Evolutionary conservation across 2,888 invertebrate genomes (phyloP).

Genomic region (Eremobia ochroleuca): DNA sequence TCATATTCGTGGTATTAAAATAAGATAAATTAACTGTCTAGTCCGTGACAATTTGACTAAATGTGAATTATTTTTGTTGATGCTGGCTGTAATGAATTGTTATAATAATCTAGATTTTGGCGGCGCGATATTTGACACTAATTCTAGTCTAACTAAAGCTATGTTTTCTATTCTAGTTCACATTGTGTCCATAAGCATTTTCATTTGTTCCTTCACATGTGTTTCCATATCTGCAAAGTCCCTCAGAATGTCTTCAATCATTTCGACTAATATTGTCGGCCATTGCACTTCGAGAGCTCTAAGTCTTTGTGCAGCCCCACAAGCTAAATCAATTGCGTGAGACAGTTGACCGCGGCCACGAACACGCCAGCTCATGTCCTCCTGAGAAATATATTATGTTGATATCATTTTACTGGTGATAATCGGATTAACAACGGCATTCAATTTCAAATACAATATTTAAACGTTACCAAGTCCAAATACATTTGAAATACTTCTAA

Average conservation of each 20-base stretch:
- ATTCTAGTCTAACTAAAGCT: slow-evolving; percentile 49
- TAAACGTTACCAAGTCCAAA: neutral
- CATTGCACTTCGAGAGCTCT: slow-evolving; percentile 94
- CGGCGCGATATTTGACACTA: slow-evolving; percentile 63
- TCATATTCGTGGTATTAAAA: slow-evolving; percentile 8
- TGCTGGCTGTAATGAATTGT: slow-evolving; percentile 9
- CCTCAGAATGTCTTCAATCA: slow-evolving; percentile 94
- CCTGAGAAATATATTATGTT: slow-evolving; percentile 85
- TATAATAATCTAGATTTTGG: slow-evolving; percentile 53
- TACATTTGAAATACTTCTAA: neutral
- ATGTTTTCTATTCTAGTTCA: slow-evolving; percentile 59
- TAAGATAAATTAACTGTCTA: slow-evolving; percentile 16
- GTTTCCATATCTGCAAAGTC: slow-evolving; percentile 96
- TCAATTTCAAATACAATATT: neutral
- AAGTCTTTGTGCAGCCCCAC: slow-evolving; percentile 94
- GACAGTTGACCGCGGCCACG: slow-evolving; percentile 94
- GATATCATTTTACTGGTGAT: neutral
- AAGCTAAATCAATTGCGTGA: slow-evolving; percentile 93
- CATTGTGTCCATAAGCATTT: slow-evolving; percentile 87
- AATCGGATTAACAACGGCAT: neutral
- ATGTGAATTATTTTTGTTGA: slow-evolving; percentile 21
- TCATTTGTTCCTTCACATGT: slow-evolving; percentile 94
- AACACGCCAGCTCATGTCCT: slow-evolving; percentile 94
- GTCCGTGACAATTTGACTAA: slow-evolving; percentile 18
- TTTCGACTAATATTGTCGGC: slow-evolving; percentile 94